These are phyloP conservation scores for Goniozus legneri DNA, from an alignment of 1,140 invertebrate species.

Conservation along the genomic window DNA sequence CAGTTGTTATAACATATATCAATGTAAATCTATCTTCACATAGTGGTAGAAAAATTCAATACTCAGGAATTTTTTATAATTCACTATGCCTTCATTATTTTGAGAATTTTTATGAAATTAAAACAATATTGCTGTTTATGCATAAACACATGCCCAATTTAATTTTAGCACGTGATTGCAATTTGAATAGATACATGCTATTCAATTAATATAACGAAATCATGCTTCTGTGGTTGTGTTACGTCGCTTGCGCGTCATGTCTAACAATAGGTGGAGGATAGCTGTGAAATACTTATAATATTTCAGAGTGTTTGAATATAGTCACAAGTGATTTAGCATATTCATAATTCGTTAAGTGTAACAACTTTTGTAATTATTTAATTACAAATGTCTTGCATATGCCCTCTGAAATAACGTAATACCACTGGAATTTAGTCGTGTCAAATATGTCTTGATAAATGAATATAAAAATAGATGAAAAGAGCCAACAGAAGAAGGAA, in stretches of 20 bases:
- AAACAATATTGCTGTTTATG: conserved; percentile 17
- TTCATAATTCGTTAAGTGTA: too few relatives aligned
- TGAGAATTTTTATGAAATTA: conserved; percentile 17
- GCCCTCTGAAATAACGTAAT: too few relatives aligned
- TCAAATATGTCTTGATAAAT: too few relatives aligned
- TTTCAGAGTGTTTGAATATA: conserved; percentile 15
- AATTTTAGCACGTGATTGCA: conserved; percentile 24
- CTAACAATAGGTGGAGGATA: conserved; percentile 38
- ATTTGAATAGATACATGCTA: conserved; percentile 15
- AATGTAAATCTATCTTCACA: conserved; percentile 16
- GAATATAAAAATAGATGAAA: conserved; percentile 9
- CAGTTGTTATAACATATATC: conserved; percentile 13
- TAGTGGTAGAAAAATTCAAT: too few relatives aligned
- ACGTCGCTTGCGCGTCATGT: conserved; percentile 33
- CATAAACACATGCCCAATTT: conserved; percentile 14
- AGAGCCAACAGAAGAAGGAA: conserved; percentile 12
- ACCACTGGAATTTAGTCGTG: too few relatives aligned
- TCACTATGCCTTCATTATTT: too few relatives aligned
- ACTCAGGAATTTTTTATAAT: neutral
- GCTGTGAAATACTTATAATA: conserved; percentile 18
- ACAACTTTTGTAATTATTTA: too few relatives aligned
- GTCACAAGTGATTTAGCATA: too few relatives aligned
- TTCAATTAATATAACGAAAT: too few relatives aligned
- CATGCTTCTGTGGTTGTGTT: too few relatives aligned
- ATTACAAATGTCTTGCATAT: too few relatives aligned